Evolutionary conservation across 2,888 invertebrate species (phyloP).

Genomic region (Coelinius sp.): DNA sequence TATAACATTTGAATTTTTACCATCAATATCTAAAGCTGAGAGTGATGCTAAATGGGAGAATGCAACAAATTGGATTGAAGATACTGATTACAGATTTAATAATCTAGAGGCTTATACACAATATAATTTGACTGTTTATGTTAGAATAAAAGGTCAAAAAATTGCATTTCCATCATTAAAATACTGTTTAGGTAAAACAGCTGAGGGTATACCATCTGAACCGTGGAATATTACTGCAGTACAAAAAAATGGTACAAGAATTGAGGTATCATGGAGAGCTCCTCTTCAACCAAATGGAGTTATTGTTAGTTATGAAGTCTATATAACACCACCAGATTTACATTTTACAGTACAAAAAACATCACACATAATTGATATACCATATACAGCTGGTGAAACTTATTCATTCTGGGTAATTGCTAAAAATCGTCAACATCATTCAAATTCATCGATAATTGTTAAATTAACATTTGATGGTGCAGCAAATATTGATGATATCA

Average conservation of each 20-base stretch:
- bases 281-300: conserved; percentile 78
- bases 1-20: conserved; percentile 76
- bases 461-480: conserved; percentile 77
- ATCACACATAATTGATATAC: conserved; percentile 73
- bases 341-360: conserved; percentile 66
- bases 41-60: conserved; percentile 75
- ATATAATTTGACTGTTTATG: conserved; percentile 87
- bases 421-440: conserved; percentile 76
- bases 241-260: conserved; percentile 77
- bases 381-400: conserved; percentile 74
- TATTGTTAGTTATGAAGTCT: conserved; percentile 77
- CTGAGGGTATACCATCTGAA: conserved; percentile 80
- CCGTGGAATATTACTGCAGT: conserved; percentile 78
- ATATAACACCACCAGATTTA: conserved; percentile 75
- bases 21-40: conserved; percentile 75
- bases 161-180: conserved; percentile 75
- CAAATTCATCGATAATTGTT: conserved; percentile 75
- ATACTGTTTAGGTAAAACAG: conserved; percentile 76
- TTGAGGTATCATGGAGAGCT: conserved; percentile 80
- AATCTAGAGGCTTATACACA: conserved; percentile 79
- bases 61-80: conserved; percentile 76
- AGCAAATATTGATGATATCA: conserved; percentile 76
- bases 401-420: conserved; percentile 85
- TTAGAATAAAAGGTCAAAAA: conserved; percentile 74
- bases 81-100: conserved; percentile 76